phyloP scores from a whole-genome alignment of 2,113 vertebrate genomes.

The Illadopsis cleaveri region DNA sequence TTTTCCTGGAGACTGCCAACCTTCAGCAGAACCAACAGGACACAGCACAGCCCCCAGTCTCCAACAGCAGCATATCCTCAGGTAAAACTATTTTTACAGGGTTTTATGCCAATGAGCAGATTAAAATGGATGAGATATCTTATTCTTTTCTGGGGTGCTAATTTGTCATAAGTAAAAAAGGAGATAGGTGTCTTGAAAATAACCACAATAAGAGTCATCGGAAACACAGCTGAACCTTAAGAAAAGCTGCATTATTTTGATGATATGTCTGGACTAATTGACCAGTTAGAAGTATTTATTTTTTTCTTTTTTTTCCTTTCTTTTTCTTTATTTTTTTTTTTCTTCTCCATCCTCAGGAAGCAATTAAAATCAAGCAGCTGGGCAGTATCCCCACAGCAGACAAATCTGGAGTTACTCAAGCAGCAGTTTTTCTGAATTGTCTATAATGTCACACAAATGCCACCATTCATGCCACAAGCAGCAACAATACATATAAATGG shows the following conservation, averaged over 20 bases:
- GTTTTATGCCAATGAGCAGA: not conserved
- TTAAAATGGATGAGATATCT: not conserved
- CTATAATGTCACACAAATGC: not conserved
- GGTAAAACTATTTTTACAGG: not conserved
- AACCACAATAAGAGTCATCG: not conserved
- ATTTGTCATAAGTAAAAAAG: not conserved
- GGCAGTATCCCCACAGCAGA: not conserved
- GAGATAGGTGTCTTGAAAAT: not conserved
- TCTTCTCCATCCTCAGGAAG: not conserved
- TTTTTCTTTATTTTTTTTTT: not conserved
- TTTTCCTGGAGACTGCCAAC: not conserved
- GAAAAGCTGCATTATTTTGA: not conserved
- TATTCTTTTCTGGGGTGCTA: not conserved
- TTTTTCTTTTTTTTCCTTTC: not conserved
- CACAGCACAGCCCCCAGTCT: not conserved
- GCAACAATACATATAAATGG: not conserved
- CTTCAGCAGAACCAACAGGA: not conserved
- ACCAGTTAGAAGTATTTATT: not conserved
- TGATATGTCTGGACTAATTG: not conserved
- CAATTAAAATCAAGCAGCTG: slow-evolving; percentile 45
- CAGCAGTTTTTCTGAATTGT: slow-evolving; percentile 19
- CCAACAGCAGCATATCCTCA: not conserved
- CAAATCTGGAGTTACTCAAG: not conserved
- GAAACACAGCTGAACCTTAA: not conserved
- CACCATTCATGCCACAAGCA: not conserved